Percentiles rank a stretch among this genome's conserved stretches.
phyloP scores from a whole-genome alignment of 2,888 invertebrate genomes.

The Hirtodrosophila histrioides region DNA sequence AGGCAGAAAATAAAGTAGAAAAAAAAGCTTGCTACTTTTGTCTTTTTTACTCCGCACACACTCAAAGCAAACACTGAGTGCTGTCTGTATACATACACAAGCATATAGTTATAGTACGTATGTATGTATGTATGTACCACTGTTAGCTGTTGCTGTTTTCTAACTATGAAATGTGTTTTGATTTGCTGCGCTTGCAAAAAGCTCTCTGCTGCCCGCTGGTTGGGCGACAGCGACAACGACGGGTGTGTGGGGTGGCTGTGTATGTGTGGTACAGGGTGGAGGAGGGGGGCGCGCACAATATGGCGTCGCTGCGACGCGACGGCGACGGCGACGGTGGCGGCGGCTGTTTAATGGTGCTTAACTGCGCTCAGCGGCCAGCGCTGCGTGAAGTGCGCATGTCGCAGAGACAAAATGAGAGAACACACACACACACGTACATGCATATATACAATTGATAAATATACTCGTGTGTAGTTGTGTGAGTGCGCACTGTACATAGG shows the following conservation, averaged over 20 bases:
- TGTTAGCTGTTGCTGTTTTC: conserved; percentile 29
- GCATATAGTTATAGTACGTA: conserved; percentile 18
- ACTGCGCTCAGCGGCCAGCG: conserved; percentile 50
- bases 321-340: conserved; percentile 17
- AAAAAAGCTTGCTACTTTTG: conserved; percentile 43
- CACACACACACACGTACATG: conserved; percentile 17
- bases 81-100: conserved; percentile 2
- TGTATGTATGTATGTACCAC: conserved; percentile 12
- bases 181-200: conserved; percentile 78
- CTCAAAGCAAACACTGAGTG: conserved; percentile 8
- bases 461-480: conserved; percentile 9
- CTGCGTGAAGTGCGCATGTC: conserved; percentile 77
- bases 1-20: conserved; percentile 49
- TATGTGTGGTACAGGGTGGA: neutral
- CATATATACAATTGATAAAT: conserved; percentile 2
- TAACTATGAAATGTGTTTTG: conserved; percentile 77
- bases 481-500: conserved; percentile 59
- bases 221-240: conserved; percentile 46
- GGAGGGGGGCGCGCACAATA: conserved; percentile 51
- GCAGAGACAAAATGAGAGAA: conserved; percentile 34
- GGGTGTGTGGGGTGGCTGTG: conserved; percentile 10
- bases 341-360: conserved; percentile 76
- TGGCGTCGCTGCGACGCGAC: conserved; percentile 62
- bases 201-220: conserved; percentile 73
- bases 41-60: conserved; percentile 46